These are phyloP conservation scores for Nothocercus nigrocapillus DNA, from an alignment of 2,113 vertebrate species.

Conservation along the genomic window DNA sequence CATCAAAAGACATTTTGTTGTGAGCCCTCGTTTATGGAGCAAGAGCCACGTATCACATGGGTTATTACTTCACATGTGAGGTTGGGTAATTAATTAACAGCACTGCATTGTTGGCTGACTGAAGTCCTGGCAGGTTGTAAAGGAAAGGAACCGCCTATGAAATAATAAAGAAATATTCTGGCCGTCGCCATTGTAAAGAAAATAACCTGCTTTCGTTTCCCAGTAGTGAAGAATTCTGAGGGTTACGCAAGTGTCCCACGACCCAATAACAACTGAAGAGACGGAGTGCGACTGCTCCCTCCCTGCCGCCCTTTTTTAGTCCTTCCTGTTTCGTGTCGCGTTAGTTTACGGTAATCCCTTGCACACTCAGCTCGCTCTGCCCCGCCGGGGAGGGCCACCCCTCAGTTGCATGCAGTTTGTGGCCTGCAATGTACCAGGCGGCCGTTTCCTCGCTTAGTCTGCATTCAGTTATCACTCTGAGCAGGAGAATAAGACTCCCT, in stretches of 20 bases:
- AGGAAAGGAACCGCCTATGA: neutral
- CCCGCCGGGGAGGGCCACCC: neutral
- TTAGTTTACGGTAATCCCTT: neutral
- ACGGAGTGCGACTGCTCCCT: neutral
- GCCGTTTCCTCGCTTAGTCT: neutral
- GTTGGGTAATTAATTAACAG: neutral
- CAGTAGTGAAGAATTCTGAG: neutral
- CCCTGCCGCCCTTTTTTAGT: neutral
- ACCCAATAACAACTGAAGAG: neutral
- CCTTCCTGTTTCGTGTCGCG: neutral
- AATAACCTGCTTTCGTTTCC: constrained; percentile 37
- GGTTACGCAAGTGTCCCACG: neutral
- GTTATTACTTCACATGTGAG: constrained; percentile 28
- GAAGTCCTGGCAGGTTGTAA: neutral
- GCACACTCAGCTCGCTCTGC: neutral
- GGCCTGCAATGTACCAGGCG: neutral
- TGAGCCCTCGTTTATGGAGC: neutral
- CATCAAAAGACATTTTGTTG: neutral
- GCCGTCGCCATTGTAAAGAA: neutral
- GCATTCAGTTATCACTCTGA: neutral
- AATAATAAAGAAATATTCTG: constrained; percentile 29
- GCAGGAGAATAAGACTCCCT: neutral
- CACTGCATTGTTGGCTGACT: constrained; percentile 22
- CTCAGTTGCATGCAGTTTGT: neutral
- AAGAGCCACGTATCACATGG: neutral